Base-by-base conservation (phyloP, 2,888 invertebrate species). In the Polymixis flavicincta region DNA sequence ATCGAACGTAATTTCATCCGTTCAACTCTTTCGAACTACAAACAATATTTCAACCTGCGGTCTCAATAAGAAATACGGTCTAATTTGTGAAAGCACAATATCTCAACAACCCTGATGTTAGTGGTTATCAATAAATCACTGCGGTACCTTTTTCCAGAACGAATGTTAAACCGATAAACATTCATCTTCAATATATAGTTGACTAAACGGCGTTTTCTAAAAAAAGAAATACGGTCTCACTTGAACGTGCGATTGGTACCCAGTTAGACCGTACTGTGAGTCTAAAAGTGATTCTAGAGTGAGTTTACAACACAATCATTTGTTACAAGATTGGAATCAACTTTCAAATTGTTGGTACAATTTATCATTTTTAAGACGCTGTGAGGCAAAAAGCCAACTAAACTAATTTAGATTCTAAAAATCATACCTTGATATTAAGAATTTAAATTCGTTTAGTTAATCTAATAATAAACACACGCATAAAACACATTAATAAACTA, bases 171-270 rank as follows among this genome's bases (percentile, higher is more conserved):
- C 89, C 92, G 89, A 92, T 92, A 92, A 92, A 93, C 92, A 93
- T 93, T 92, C 92, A 93, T 93, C 93, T 93, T 91, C 91, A 89
- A 92, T 93, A 92, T 90, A 90, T 91, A 93, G 92, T 92, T 92
- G 92, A 93, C 93, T 93, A 93, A 93, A 93, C 90, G 92, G 90
- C 85, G 87, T 90, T 89, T 80, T 90, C 88, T 89, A 91, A 92
- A 93, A 92, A 93, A 92, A 90, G 89, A 90, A 92, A 89, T 89
- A 91, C 88, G 89, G 89, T 90, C 89, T 87, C 92, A 90, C 92
- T 92, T 92, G 91, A 90, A 89, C 90, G 90, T 89, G 83, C 91
- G 89, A 92, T 92, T 91, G 89, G 89, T 88, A 89, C 87, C 87
- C 88, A 87, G 86, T 86, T 54, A 66, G 75, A 54, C 83, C 80